Evolutionary conservation across 53 echinoderm and acorn worm genomes (phyloP).

Genomic region (Pentamera pediparva): DNA sequence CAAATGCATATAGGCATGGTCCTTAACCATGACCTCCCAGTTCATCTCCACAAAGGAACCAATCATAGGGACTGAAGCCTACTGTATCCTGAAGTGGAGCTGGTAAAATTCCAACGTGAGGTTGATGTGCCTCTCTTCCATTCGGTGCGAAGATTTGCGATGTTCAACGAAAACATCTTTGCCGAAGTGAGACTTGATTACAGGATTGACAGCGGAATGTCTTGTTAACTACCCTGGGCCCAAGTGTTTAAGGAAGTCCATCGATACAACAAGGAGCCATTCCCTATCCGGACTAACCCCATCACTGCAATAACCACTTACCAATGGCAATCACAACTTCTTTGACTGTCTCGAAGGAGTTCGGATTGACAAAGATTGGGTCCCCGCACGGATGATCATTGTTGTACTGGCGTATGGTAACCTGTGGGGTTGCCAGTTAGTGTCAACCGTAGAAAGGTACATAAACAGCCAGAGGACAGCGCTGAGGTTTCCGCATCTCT

Average conservation of each 20-base stretch:
- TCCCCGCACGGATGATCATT: too few species aligned
- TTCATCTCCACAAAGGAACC: constrained; percentile 57
- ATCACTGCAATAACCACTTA: constrained; percentile 23
- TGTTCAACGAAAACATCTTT: too few species aligned
- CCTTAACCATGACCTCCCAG: constrained; percentile 52
- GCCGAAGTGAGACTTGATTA: too few species aligned
- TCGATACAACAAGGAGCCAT: constrained; percentile 56
- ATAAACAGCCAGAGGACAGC: not conserved
- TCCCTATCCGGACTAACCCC: constrained; percentile 20
- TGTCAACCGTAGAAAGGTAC: too few species aligned
- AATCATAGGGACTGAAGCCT: too few species aligned
- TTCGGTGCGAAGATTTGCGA: too few species aligned
- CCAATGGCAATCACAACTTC: constrained; percentile 48
- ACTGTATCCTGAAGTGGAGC: too few species aligned
- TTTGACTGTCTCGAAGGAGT: constrained; percentile 40
- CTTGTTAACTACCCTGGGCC: constrained; percentile 32
- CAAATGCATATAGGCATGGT: constrained; percentile 31
- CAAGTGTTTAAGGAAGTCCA: constrained; percentile 49
- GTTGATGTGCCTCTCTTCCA: too few species aligned
- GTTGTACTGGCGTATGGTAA: constrained; percentile 5
- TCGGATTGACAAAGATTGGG: constrained; percentile 60
- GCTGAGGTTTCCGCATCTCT: not conserved
- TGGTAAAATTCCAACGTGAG: too few species aligned
- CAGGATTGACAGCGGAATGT: too few species aligned
- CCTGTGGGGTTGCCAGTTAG: not conserved